These are phyloP conservation scores for Pocota personata DNA, from an alignment of 2,888 invertebrate genomes.

Conservation along the genomic window DNA sequence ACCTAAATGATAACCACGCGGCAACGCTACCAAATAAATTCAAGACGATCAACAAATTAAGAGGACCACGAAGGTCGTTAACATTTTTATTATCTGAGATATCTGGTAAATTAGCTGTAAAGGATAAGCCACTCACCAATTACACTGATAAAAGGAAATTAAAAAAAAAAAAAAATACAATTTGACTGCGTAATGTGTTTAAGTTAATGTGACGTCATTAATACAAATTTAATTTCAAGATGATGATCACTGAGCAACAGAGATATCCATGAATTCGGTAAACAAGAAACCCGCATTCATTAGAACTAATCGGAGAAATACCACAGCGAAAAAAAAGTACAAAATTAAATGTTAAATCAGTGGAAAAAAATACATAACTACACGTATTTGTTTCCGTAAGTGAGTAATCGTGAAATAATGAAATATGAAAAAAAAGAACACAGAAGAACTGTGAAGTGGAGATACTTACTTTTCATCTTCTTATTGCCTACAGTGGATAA, in stretches of 20 bases:
- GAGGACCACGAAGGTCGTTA: constrained; percentile 39
- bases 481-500: too few relatives aligned
- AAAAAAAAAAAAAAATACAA: constrained; percentile 8
- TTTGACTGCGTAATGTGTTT: background rate
- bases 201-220: constrained; percentile 16
- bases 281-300: background rate
- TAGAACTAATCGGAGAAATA: background rate
- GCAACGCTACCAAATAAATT: constrained; percentile 34
- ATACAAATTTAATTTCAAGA: constrained; percentile 3
- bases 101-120: constrained; percentile 30
- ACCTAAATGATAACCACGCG: background rate
- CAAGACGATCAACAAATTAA: constrained; percentile 31
- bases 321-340: background rate
- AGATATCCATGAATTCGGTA: background rate
- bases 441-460: too few relatives aligned
- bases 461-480: too few relatives aligned
- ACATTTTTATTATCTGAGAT: constrained; percentile 49
- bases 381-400: background rate
- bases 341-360: background rate
- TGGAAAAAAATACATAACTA: too few relatives aligned
- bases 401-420: background rate
- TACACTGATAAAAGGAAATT: constrained; percentile 1
- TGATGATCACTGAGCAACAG: background rate
- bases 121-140: constrained; percentile 25
- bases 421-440: too few relatives aligned